Conservation (phyloP, 2,888 invertebrate species). For the Leptinotarsa rubiginosa region DNA sequence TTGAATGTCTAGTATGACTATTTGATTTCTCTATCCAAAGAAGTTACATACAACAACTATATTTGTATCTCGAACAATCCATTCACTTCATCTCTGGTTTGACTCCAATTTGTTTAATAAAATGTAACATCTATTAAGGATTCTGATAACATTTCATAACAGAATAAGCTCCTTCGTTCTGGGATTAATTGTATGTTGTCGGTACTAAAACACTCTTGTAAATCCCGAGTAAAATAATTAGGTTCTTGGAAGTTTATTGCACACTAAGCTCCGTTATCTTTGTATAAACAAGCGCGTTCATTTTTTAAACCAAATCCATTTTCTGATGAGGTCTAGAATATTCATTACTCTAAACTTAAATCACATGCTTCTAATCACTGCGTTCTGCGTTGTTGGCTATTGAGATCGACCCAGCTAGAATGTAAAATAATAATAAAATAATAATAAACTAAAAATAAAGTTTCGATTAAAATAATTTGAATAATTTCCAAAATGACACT, state of each 20-base stretch:
- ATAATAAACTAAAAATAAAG: too few relatives aligned
- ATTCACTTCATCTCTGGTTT: too few relatives aligned
- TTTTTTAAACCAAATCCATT: not conserved
- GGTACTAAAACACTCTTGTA: not conserved
- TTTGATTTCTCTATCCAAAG: too few relatives aligned
- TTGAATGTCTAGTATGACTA: too few relatives aligned
- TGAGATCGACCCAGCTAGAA: not conserved
- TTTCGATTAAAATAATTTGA: too few relatives aligned
- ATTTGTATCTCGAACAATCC: too few relatives aligned
- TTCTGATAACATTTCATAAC: not conserved
- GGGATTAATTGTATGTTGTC: not conserved
- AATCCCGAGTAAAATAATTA: slow-evolving; percentile 1
- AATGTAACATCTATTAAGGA: too few relatives aligned
- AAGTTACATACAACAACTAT: too few relatives aligned
- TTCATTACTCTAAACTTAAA: slow-evolving; percentile 3
- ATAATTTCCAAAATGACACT: too few relatives aligned
- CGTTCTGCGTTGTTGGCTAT: not conserved
- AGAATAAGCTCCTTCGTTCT: not conserved
- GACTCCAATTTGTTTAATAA: too few relatives aligned
- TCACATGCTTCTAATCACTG: not conserved
- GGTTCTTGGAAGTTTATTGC: not conserved
- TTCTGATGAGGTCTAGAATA: not conserved
- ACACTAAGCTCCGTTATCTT: not conserved
- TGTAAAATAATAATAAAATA: not conserved
- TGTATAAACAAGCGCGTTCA: slow-evolving; percentile 5